Conservation (phyloP, 2,888 invertebrate species). For the Tanypteryx hageni region DNA sequence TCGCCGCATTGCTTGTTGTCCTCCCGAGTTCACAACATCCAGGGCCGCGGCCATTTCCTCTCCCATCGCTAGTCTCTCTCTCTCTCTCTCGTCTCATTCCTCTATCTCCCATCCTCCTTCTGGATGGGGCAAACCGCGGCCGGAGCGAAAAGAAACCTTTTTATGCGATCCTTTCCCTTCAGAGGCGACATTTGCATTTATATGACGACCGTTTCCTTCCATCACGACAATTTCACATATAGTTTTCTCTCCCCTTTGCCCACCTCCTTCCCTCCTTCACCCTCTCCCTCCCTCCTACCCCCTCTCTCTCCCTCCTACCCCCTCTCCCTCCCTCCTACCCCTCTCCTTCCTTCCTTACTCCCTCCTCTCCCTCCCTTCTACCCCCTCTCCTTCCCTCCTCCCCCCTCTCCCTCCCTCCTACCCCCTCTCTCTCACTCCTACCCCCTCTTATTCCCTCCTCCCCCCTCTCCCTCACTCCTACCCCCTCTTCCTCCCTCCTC, state of each 20-base stretch:
- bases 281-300: background rate
- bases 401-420: background rate
- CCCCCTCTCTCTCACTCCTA: no score
- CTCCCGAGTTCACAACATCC: constrained; percentile 10
- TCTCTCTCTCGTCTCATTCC: background rate
- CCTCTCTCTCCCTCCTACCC: background rate
- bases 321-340: background rate
- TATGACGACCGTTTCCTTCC: constrained; percentile 43
- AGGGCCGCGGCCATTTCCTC: constrained; percentile 26
- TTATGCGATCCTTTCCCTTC: constrained; percentile 46
- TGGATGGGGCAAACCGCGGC: constrained; percentile 41
- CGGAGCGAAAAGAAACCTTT: constrained; percentile 24
- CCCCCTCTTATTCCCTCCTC: no score
- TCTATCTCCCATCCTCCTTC: background rate
- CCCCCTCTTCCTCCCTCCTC: no score
- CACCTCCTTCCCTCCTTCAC: background rate
- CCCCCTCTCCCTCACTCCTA: no score
- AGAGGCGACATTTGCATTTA: constrained; percentile 53
- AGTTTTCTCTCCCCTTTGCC: background rate
- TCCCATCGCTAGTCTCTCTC: background rate
- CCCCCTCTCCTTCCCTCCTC: background rate
- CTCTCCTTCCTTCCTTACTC: no score
- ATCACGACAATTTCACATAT: constrained; percentile 46
- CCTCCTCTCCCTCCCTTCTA: background rate
- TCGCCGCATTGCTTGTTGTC: background rate